phyloP scores from a whole-genome alignment of 2,797 vertebrate genomes.

The Botia kubotai region DNA sequence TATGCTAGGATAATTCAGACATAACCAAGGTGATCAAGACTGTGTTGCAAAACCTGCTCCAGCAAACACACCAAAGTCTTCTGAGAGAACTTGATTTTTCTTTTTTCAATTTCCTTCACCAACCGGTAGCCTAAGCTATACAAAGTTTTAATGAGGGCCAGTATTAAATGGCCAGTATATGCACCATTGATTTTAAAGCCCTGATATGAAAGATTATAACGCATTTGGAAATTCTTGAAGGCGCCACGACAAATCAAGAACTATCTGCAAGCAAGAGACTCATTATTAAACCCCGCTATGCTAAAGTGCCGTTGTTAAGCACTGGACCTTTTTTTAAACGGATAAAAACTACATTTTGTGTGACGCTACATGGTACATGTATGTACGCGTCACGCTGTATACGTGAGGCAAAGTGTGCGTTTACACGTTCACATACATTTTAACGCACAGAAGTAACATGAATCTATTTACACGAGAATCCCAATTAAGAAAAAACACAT shows the following conservation, averaged over 20 bases:
- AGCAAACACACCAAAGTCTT: slow-evolving; percentile 2
- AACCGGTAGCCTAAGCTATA: slow-evolving; percentile 18
- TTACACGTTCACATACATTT: not conserved
- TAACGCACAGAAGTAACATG: not conserved
- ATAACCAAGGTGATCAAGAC: slow-evolving; percentile 1
- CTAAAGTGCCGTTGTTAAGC: slow-evolving; percentile 33
- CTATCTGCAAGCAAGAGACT: slow-evolving; percentile 34
- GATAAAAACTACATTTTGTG: not conserved
- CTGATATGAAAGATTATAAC: slow-evolving; percentile 33
- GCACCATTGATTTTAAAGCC: slow-evolving; percentile 36
- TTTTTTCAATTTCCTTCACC: not conserved
- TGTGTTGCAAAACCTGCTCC: not conserved
- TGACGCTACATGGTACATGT: not conserved
- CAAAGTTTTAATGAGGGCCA: slow-evolving; percentile 43
- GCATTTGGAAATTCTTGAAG: slow-evolving; percentile 31
- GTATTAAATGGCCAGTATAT: slow-evolving; percentile 24
- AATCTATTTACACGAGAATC: not conserved
- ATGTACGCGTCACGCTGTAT: not conserved
- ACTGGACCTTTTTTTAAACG: not conserved
- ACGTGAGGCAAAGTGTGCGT: not conserved
- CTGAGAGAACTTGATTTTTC: slow-evolving; percentile 2
- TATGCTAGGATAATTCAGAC: not conserved
- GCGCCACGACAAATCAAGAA: slow-evolving; percentile 31
- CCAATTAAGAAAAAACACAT: not conserved
- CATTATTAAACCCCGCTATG: slow-evolving; percentile 34